These are phyloP conservation scores for Siniperca scherzeri DNA, from an alignment of 2,797 vertebrate species.

Conservation along the genomic window DNA sequence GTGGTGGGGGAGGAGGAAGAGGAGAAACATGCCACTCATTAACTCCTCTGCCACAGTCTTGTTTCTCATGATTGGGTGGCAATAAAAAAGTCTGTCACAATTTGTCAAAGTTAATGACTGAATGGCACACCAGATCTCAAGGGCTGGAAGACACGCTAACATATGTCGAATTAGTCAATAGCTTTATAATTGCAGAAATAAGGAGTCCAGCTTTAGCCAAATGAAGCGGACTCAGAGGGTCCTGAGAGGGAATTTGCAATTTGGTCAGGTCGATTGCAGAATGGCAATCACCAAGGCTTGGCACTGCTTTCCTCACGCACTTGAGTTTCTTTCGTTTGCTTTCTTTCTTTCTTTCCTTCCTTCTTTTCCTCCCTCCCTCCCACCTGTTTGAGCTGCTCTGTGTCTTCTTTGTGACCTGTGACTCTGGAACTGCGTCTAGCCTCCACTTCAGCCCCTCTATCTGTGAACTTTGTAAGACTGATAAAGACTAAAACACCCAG, in stretches of 20 bases:
- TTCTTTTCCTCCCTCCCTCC: slow-evolving; percentile 16
- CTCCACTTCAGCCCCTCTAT: slow-evolving; percentile 86
- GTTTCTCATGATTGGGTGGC: slow-evolving; percentile 84
- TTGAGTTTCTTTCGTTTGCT: slow-evolving; percentile 37
- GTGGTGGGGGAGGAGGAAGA: slow-evolving; percentile 53
- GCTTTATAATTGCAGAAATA: slow-evolving; percentile 81
- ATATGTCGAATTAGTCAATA: slow-evolving; percentile 79
- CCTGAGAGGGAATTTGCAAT: slow-evolving; percentile 76
- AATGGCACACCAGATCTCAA: slow-evolving; percentile 78
- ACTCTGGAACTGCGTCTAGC: slow-evolving; percentile 80
- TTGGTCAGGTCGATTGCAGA: slow-evolving; percentile 77
- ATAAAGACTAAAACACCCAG: slow-evolving; percentile 83
- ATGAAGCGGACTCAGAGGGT: slow-evolving; percentile 73
- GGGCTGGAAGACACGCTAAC: slow-evolving; percentile 78
- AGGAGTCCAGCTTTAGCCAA: slow-evolving; percentile 72
- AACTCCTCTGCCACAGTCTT: slow-evolving; percentile 90
- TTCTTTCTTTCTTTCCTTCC: not conserved
- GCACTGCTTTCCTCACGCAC: slow-evolving; percentile 46
- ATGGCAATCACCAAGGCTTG: slow-evolving; percentile 72
- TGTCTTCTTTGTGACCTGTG: slow-evolving; percentile 86
- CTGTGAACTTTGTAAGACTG: slow-evolving; percentile 92
- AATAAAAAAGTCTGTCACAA: slow-evolving; percentile 88
- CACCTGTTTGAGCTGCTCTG: slow-evolving; percentile 66
- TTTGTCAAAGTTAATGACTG: slow-evolving; percentile 92
- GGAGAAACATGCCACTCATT: slow-evolving; percentile 92